These are phyloP conservation scores for Decapterus maruadsi DNA, from an alignment of 2,797 vertebrate genomes.

Conservation along the genomic window DNA sequence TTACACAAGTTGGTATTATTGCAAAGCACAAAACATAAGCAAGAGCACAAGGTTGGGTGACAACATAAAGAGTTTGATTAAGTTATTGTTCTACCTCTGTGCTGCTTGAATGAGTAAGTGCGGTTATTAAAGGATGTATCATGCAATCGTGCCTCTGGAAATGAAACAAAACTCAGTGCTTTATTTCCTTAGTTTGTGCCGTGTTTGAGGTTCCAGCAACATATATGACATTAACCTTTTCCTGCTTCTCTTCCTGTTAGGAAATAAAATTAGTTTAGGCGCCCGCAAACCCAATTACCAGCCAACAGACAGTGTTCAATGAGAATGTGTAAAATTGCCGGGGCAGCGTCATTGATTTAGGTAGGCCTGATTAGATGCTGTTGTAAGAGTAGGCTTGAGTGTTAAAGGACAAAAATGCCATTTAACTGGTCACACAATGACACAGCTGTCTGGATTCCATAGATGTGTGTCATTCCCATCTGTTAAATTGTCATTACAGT, in stretches of 20 bases:
- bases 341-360: conserved; percentile 63
- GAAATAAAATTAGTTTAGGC: conserved; percentile 79
- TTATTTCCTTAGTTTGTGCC: conserved; percentile 10
- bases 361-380: conserved; percentile 62
- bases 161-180: conserved; percentile 16
- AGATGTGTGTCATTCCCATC: conserved; percentile 48
- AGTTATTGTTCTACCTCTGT: neutral
- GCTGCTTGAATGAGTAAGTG: conserved; percentile 6
- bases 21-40: neutral
- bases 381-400: conserved; percentile 43
- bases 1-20: conserved; percentile 6
- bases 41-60: neutral
- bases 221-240: conserved; percentile 71
- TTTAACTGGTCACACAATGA: conserved; percentile 35
- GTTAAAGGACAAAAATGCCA: conserved; percentile 42
- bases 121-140: neutral
- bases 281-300: conserved; percentile 76
- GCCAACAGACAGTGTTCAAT: conserved; percentile 62
- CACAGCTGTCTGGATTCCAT: conserved; percentile 38
- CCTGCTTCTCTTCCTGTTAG: conserved; percentile 66
- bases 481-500: conserved; percentile 20
- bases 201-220: conserved; percentile 41
- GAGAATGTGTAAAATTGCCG: conserved; percentile 71
- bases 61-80: conserved; percentile 5
- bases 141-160: too few species aligned